Conservation (phyloP, 2,797 vertebrate species). For the Naso thynnoides region DNA sequence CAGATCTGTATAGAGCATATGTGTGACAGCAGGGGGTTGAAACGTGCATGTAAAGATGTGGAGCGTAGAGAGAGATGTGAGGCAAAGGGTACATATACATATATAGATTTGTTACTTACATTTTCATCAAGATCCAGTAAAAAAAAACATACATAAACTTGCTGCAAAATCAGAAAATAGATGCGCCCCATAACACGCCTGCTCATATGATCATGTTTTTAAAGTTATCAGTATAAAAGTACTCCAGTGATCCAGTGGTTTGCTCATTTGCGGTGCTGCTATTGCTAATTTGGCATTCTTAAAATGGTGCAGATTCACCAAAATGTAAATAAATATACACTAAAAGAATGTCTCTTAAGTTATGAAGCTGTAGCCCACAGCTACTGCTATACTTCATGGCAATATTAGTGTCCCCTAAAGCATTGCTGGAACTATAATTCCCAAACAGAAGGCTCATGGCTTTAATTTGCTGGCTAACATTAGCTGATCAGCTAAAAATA, state of each 20-base stretch:
- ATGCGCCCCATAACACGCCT: neutral
- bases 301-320: neutral
- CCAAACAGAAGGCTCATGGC: neutral
- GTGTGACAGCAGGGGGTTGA: neutral
- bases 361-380: neutral
- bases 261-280: neutral
- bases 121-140: no score
- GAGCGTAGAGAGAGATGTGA: neutral
- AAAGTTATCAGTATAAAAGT: neutral
- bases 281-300: neutral
- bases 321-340: slow-evolving; percentile 9
- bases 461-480: neutral
- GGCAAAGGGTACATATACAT: neutral
- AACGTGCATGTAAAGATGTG: neutral
- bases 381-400: neutral
- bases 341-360: neutral
- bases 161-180: neutral
- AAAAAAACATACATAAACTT: no score
- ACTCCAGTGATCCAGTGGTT: neutral
- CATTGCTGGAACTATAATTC: neutral
- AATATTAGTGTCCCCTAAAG: neutral
- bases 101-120: no score
- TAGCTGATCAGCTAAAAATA: slow-evolving; percentile 8
- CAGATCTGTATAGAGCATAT: slow-evolving; percentile 4
- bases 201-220: neutral